A percentile compares a stretch with the other conserved stretches of the same genome.
These are phyloP conservation scores for Digitonthophagus gazella DNA, from an alignment of 2,888 invertebrate species.

Conservation along the genomic window DNA sequence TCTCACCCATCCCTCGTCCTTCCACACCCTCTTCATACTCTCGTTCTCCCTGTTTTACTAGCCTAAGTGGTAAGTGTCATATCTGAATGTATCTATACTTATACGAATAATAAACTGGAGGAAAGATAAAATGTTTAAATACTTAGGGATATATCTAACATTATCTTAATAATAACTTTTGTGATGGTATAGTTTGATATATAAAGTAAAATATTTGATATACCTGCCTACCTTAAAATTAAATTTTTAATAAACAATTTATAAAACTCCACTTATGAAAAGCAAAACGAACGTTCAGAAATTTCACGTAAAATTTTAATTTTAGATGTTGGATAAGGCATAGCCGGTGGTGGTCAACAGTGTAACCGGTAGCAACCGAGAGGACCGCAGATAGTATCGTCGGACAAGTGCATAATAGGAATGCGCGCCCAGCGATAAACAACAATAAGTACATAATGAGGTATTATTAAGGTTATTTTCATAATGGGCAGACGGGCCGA, in stretches of 20 bases:
- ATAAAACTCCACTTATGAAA: neutral
- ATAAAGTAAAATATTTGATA: neutral
- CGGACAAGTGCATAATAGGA: constrained; percentile 28
- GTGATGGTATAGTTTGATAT: neutral
- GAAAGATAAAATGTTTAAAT: neutral
- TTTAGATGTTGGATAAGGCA: neutral
- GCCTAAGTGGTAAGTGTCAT: constrained; percentile 5
- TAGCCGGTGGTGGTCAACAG: neutral
- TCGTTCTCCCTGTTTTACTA: constrained; percentile 14
- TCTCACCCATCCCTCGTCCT: constrained; percentile 31
- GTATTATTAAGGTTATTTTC: constrained; percentile 42
- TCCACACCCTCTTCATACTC: constrained; percentile 36
- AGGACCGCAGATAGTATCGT: constrained; percentile 2
- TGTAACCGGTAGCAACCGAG: constrained; percentile 12
- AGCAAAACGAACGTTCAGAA: neutral
- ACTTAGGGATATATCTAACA: neutral
- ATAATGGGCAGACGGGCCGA: constrained; percentile 33
- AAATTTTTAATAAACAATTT: neutral
- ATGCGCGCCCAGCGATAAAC: constrained; percentile 35
- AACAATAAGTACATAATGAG: constrained; percentile 39
- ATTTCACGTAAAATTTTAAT: neutral
- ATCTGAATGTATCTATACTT: neutral
- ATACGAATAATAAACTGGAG: neutral
- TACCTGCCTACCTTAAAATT: no score
- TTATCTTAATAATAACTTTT: neutral